phyloP scores from a whole-genome alignment of 2,888 invertebrate genomes.

The Drosophila prostipennis region DNA sequence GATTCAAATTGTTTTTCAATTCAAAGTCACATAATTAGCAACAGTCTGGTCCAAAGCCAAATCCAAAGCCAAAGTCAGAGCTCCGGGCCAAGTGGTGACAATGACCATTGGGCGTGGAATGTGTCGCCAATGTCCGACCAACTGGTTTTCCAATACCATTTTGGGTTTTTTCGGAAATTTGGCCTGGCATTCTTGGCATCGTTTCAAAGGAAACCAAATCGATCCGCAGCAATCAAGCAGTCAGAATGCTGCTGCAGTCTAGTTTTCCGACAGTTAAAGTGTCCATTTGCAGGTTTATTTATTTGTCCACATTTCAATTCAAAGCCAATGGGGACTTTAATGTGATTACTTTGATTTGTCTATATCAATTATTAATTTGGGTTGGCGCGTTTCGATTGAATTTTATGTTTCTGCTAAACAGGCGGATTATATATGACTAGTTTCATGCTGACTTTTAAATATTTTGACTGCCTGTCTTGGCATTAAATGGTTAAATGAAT shows the following conservation, averaged over 20 bases:
- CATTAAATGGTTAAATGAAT: background rate
- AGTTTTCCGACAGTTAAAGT: constrained; percentile 16
- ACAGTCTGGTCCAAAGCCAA: constrained; percentile 18
- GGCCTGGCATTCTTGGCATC: constrained; percentile 48
- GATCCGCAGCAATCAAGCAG: constrained; percentile 1
- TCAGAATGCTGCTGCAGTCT: background rate
- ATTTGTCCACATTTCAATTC: constrained; percentile 11
- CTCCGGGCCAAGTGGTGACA: constrained; percentile 33
- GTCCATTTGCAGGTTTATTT: constrained; percentile 5
- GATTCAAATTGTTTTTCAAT: constrained; percentile 46
- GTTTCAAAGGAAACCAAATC: constrained; percentile 18
- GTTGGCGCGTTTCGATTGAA: background rate
- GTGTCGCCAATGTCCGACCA: constrained; percentile 43
- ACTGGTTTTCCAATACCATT: constrained; percentile 49
- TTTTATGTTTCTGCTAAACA: background rate
- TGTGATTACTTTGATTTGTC: constrained; percentile 8
- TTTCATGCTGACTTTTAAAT: background rate
- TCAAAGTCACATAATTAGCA: constrained; percentile 56
- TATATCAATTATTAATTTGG: constrained; percentile 13
- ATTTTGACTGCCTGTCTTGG: background rate
- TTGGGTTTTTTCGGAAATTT: constrained; percentile 40
- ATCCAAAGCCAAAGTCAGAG: constrained; percentile 28
- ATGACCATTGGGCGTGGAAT: constrained; percentile 42
- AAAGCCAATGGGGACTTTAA: constrained; percentile 1
- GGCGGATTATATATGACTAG: background rate